Conservation (phyloP, 2,888 invertebrate species). For the Quadroppia sp. region DNA sequence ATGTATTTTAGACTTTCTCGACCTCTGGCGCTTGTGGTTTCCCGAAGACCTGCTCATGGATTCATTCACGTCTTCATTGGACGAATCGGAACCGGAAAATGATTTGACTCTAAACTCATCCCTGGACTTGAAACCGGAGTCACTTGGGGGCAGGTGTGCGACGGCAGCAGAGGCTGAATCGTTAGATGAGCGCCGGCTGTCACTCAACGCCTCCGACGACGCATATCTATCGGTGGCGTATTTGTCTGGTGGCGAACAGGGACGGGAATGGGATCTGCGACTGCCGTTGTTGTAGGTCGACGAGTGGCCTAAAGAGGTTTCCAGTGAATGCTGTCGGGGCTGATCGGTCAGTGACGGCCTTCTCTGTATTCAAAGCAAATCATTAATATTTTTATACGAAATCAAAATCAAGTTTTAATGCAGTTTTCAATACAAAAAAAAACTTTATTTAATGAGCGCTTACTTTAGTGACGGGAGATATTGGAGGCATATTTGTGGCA, state of each 20-base stretch:
- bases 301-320: not conserved
- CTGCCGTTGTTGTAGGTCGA: not conserved
- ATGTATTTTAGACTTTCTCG: not conserved
- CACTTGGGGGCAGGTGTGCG: conserved; percentile 6
- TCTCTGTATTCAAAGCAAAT: not conserved
- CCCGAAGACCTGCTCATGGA: not conserved
- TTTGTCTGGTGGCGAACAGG: conserved; percentile 1
- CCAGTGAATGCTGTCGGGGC: conserved; percentile 22
- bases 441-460: not conserved
- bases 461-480: conserved; percentile 25
- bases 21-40: not conserved
- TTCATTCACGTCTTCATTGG: conserved; percentile 18
- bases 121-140: conserved; percentile 16
- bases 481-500: not conserved
- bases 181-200: not conserved
- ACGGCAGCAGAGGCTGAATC: not conserved
- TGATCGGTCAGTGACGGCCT: conserved; percentile 24
- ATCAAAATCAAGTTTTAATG: no score
- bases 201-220: conserved; percentile 15
- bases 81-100: conserved; percentile 31
- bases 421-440: not conserved
- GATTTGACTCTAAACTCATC: conserved; percentile 35
- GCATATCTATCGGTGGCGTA: conserved; percentile 1
- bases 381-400: not conserved
- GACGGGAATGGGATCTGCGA: conserved; percentile 8